Percentiles rank a stretch among this genome's conserved stretches.
These are phyloP conservation scores for Calvadosia cruxmelitensis DNA, from an alignment of 30 jellyfish, hydroid and myxozoan genomes.

Conservation along the genomic window DNA sequence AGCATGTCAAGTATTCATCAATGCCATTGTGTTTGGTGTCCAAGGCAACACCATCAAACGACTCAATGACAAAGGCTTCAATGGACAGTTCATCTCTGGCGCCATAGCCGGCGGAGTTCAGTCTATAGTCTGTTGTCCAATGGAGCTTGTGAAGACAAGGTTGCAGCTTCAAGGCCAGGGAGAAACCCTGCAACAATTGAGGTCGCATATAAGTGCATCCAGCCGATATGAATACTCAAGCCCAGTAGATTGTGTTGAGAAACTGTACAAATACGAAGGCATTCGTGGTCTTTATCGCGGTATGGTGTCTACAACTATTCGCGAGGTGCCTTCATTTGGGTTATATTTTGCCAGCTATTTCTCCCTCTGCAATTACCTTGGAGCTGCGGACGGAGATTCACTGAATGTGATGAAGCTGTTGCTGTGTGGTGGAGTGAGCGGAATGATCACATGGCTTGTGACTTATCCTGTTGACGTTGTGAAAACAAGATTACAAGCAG, in stretches of 20 bases:
- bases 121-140: conserved; percentile 42
- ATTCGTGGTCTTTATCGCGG: conserved; percentile 57
- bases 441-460: conserved; percentile 55
- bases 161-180: conserved; percentile 84
- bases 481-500: conserved; percentile 69
- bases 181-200: background rate
- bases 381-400: conserved; percentile 15
- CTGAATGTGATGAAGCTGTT: conserved; percentile 20
- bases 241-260: conserved; percentile 44
- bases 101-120: conserved; percentile 72
- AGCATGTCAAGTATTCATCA: conserved; percentile 49
- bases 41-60: conserved; percentile 47
- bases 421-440: conserved; percentile 79
- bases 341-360: conserved; percentile 46
- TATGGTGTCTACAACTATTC: conserved; percentile 30
- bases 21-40: conserved; percentile 75
- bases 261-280: conserved; percentile 37
- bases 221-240: conserved; percentile 16
- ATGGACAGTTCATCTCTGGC: conserved; percentile 64
- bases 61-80: conserved; percentile 24
- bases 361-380: conserved; percentile 29
- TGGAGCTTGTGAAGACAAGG: conserved; percentile 65
- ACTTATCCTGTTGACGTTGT: conserved; percentile 77
- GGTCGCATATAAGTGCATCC: background rate
- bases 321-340: conserved; percentile 84